Base-by-base conservation (phyloP, 2,113 vertebrate species). In the Rousettus leschenaultii region DNA sequence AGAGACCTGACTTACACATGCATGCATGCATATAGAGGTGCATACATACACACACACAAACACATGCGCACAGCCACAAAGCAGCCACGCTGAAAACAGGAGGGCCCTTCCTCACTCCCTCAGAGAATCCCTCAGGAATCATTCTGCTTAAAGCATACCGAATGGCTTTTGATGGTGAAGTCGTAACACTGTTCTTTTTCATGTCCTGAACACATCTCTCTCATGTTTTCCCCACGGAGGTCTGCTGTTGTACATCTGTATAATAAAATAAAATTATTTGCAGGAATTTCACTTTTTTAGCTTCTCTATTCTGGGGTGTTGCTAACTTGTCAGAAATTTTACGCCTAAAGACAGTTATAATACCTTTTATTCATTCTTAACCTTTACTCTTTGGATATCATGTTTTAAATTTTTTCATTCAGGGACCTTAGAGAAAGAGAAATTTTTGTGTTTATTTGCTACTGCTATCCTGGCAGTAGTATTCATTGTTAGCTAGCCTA, bases 1-100 rank as follows among this genome's bases (percentile, higher is more conserved):
- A 40, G 48, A 40, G 40, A 59, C 55, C 63, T 71, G 0, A n/a
- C 28, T 30, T 51, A 11, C 18, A 19, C 19, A 21, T 61, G 33
- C 33, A 19, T 4, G 9, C 18, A 1, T 21, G 7, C 19, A 22
- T 24, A 21, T 12, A 74, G 40, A 30, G 3, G 10, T 3, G 3
- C 6, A 28, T 2, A 24, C 16, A 19, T 0, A 26, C 13, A 21
- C 18, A 6, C 26, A 16, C 14, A 28, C 18, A 61, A 1, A 14
- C 15, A 24, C 40, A 10, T 5, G 13, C 19, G 38, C 13, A 28
- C 30, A 30, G 11, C 22, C 35, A 45, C 7, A 28, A 40, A 12
- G 30, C 55, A 33, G 19, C 38, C 51, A 22, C 9, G 16, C n/a
- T 33, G 26, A 28, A 63, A 75, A 28, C 28, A 12, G 89, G 48